These are phyloP conservation scores for Trilocha varians DNA, from an alignment of 2,888 invertebrate genomes.

Conservation along the genomic window DNA sequence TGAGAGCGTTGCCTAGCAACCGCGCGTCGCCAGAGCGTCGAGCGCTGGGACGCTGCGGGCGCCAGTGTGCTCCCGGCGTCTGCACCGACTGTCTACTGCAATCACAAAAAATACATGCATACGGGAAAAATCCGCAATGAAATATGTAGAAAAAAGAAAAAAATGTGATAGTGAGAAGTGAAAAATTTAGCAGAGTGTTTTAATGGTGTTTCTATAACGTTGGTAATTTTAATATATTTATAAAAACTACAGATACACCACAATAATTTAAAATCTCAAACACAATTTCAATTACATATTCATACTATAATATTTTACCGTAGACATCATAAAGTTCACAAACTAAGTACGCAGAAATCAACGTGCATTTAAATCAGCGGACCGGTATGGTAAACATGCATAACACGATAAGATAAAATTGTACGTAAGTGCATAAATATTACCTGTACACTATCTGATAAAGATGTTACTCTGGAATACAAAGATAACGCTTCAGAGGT, in stretches of 20 bases:
- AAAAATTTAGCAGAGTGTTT: neutral
- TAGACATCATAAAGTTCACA: neutral
- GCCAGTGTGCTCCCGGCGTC: constrained; percentile 49
- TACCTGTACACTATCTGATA: neutral
- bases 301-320: too few species aligned
- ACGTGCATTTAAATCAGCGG: neutral
- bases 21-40: constrained; percentile 51
- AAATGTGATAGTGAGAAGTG: neutral
- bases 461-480: neutral
- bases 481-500: neutral
- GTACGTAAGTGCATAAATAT: constrained; percentile 12
- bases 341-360: neutral
- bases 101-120: constrained; percentile 8
- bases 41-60: constrained; percentile 60
- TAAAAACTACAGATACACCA: too few species aligned
- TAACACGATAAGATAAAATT: constrained; percentile 14
- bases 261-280: too few species aligned
- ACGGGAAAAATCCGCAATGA: neutral
- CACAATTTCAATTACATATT: too few species aligned
- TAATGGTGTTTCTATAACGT: too few species aligned
- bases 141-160: neutral
- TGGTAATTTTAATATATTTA: too few species aligned
- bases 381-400: neutral
- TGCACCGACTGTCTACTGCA: constrained; percentile 23
- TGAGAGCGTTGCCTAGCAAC: constrained; percentile 57